Base-by-base conservation (phyloP, 2,797 vertebrate genomes). In the Anguilla anguilla region DNA sequence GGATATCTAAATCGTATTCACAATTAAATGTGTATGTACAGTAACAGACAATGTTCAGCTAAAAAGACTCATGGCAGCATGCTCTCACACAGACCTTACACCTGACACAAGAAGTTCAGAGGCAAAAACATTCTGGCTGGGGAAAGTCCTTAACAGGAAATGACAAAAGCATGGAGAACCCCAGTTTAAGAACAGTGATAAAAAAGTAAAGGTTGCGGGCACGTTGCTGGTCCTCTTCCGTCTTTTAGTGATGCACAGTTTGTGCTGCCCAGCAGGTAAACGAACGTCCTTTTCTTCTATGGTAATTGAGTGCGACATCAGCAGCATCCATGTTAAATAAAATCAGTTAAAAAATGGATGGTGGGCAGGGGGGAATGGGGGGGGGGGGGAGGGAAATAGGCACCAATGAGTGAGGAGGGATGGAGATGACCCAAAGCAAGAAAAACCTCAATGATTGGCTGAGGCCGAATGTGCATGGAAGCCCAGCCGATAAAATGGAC, bases 31-130 rank as follows among this genome's bases (percentile, higher is more conserved):
- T 89, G 88, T 84, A 81, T 82, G 83, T 85, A 84, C 51, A 90
- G 86, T 91, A 55, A 84, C 51, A 61, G 51, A 55, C 55, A 84
- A 59, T 88, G 74, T 0, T 91, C 90, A 91, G 90, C 86, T 90
- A 88, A 82, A 51, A 85, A 74, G 84, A 57, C 83, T n/a, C 43
- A 82, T 46, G 51, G 43, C 43, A 91, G 92, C 95, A 95, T 94
- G 93, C 95, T 90, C 92, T 92, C 92, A 15, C 84, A 89, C 6
- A 85, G 19, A 67, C 84, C 88, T 85, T 86, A 94, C 90, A 92
- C 49, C 87, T 88, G 93, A 90, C 91, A 84, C 88, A 92, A 59
- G 83, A 93, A 91, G 91, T 88, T 92, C 90, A 91, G 89, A 92
- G 77, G 77, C 89, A 57, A 89, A 91, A 4, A 25, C 39, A 88